Conservation (phyloP, 92 coral and sea anemone species). For the Pocillopora grandis region DNA sequence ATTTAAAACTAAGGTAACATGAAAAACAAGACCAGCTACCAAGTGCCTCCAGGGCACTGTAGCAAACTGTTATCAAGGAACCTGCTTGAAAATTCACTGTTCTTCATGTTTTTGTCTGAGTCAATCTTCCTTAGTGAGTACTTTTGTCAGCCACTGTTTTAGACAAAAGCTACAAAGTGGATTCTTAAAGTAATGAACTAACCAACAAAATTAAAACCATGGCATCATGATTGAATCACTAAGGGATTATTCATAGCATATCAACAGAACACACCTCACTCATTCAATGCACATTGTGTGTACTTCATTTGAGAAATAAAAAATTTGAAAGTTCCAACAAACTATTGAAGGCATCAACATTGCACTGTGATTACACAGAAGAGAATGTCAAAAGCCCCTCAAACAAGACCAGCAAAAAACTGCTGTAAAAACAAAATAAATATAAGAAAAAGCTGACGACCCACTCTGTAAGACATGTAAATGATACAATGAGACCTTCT, state of each 20-base stretch:
- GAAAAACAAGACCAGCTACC: conserved; percentile 13
- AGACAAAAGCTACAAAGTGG: not conserved
- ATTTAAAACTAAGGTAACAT: conserved; percentile 3
- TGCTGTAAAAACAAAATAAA: no score
- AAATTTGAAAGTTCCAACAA: not conserved
- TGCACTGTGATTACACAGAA: no score
- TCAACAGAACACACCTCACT: not conserved
- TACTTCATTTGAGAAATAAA: not conserved
- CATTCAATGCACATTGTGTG: not conserved
- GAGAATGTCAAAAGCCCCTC: no score
- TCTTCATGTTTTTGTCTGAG: not conserved
- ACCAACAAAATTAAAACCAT: not conserved
- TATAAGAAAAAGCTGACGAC: no score
- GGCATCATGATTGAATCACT: not conserved
- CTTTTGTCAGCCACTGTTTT: not conserved
- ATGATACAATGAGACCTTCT: no score
- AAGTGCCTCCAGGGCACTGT: conserved; percentile 25
- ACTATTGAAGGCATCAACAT: no score
- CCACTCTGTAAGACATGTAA: no score
- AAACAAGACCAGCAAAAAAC: no score
- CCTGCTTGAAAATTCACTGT: conserved; percentile 31
- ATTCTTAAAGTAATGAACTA: not conserved
- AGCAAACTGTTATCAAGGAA: conserved; percentile 22
- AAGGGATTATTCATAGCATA: no score
- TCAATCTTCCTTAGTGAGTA: not conserved